These are phyloP conservation scores for Drosophila burlai DNA, from an alignment of 1,140 invertebrate species.

Conservation along the genomic window DNA sequence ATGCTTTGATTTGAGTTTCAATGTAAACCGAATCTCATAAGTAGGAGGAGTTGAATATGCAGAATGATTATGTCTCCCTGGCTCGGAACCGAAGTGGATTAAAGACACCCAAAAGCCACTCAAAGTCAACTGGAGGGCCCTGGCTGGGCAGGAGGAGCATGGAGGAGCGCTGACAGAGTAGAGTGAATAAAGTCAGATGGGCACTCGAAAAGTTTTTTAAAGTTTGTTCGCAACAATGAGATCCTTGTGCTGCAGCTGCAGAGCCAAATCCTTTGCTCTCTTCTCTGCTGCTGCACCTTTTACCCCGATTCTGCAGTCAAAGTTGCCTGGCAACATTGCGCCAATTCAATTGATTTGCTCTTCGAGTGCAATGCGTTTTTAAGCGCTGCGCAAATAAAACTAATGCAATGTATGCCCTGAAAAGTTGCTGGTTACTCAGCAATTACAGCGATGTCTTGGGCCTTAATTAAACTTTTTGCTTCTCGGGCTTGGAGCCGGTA, in stretches of 20 bases:
- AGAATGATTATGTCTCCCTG: constrained; percentile 54
- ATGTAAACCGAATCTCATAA: constrained; percentile 38
- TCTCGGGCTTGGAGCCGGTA: constrained; percentile 14
- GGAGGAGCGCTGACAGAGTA: constrained; percentile 3
- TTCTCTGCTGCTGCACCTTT: constrained; percentile 49
- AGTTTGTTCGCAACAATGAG: constrained; percentile 67
- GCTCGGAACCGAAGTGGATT: constrained; percentile 55
- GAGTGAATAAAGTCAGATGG: constrained; percentile 53
- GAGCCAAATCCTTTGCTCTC: constrained; percentile 17
- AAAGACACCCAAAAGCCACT: constrained; percentile 73
- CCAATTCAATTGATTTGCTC: constrained; percentile 73
- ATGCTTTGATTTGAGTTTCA: constrained; percentile 50
- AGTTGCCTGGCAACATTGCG: constrained; percentile 63
- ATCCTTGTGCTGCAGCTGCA: constrained; percentile 30
- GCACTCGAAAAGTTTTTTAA: constrained; percentile 65
- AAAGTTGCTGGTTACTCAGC: constrained; percentile 47
- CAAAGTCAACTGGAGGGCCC: constrained; percentile 56
- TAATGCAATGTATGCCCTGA: constrained; percentile 61
- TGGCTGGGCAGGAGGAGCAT: not conserved
- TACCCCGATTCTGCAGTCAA: constrained; percentile 45
- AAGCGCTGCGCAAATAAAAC: constrained; percentile 69
- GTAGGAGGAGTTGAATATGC: constrained; percentile 54
- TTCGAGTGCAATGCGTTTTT: constrained; percentile 63
- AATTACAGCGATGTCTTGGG: constrained; percentile 16
- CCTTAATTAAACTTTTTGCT: constrained; percentile 68